Base-by-base conservation (phyloP, 37 sponge, comb jelly and placozoan genomes). In the Ianthella basta region DNA sequence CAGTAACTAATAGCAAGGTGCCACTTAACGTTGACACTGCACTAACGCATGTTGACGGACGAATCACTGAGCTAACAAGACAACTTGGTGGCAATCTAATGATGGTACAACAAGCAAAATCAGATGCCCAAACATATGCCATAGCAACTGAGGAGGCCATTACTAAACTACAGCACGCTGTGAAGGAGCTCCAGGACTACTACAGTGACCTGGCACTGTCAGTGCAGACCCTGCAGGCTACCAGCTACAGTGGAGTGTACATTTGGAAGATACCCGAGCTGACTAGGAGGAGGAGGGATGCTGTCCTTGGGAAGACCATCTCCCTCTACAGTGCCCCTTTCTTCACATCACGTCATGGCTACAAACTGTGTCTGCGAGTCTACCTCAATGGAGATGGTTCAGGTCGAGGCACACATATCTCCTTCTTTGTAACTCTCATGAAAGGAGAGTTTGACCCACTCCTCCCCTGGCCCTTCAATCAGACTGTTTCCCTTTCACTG, bases 321-420 rank as follows among this genome's bases (percentile, higher is more conserved):
- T 95, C 95, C 1, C 84, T 95, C n/a, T 95, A 95, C 80, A 86
- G 87, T 56, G 92, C 95, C 33, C 95, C 95, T 0, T 95, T 95
- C 88, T 95, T 83, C 83, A 95, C 92, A 30, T 82, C 88, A 36
- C 82, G 90, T 20, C 84, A 89, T 70, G 95, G 95, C 10, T 95
- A 95, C 87, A 91, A 89, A 82, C 38, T 95, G 56, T 95, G 95
- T 59, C 85, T 91, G 36, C 29, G 95, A 25, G 80, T 95, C 8
- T 95, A 95, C 56, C 84, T 95, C 85, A 83, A 91, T 87, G 95
- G 95, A 59, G 95, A 95, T 89, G 95, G 95, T 1, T 66, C 72
- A 64, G 95, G 95, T 1, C 91, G 86, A 64, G 82, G 84, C 25
- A 87, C 85, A 3, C 86, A 89, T 74, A 68, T 95, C 74, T 87